A percentile compares a stretch with the other conserved stretches of the same genome.
Conservation (phyloP, 37 sponge, comb jelly and placozoan species). For the Crambe crambe region DNA sequence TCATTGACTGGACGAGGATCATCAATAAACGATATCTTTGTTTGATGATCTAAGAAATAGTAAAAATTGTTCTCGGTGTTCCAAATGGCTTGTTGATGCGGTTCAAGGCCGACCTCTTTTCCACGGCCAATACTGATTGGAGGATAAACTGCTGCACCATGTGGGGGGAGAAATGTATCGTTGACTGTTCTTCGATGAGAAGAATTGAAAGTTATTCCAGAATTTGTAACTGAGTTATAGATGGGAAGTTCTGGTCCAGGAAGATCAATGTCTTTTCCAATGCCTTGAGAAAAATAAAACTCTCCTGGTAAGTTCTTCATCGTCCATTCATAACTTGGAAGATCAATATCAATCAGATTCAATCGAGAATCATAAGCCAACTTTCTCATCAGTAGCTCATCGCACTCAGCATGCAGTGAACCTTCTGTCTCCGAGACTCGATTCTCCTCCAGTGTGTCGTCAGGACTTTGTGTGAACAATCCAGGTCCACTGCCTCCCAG, state of each 20-base stretch:
- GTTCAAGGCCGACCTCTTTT: conserved; percentile 51
- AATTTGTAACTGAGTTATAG: not conserved
- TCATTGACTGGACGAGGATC: conserved; percentile 34
- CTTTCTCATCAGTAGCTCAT: conserved; percentile 28
- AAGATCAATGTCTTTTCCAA: not conserved
- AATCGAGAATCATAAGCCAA: not conserved
- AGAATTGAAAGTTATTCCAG: not conserved
- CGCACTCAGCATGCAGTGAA: not conserved
- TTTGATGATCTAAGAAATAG: conserved; percentile 61
- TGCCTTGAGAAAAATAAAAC: conserved; percentile 33
- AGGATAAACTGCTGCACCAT: conserved; percentile 44
- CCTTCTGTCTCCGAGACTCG: not conserved
- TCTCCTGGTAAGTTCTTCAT: conserved; percentile 29
- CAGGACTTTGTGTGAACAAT: conserved; percentile 49
- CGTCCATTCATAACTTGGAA: conserved; percentile 16
- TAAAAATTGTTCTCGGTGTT: conserved; percentile 27
- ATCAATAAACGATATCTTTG: conserved; percentile 18
- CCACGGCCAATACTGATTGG: conserved; percentile 73
- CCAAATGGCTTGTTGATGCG: conserved; percentile 60
- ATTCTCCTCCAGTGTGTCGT: not conserved
- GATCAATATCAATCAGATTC: not conserved
- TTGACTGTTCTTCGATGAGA: not conserved
- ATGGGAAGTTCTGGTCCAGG: not conserved
- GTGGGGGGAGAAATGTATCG: conserved; percentile 62
- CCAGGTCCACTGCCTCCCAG: conserved; percentile 69